Base-by-base conservation (phyloP, 2,113 vertebrate species). In the Sitta europaea region DNA sequence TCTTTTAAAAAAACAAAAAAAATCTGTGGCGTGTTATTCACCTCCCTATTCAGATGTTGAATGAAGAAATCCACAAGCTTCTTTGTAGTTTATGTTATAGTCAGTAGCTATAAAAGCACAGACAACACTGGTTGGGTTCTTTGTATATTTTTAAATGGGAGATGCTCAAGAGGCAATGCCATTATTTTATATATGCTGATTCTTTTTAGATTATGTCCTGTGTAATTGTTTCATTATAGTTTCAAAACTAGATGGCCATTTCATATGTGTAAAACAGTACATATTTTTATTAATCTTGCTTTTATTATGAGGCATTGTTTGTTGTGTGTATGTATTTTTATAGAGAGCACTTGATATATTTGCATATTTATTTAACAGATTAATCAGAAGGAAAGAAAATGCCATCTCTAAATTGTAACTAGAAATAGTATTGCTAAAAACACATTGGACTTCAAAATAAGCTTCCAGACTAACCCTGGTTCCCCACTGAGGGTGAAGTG, bases 341-440 rank as follows among this genome's bases (percentile, higher is more conserved):
- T 70, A 89, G 6, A 85, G 62, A 94, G 74, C 91, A 67, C 58
- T 92, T 75, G 70, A 82, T 92, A 92, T 89, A 90, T 92, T 92
- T 92, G 85, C 74, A 8, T 97, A 97, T 96, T 96, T 97, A 97
- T 97, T 96, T 87, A 95, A 91, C 54, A 91, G 50, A 79, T 73
- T 65, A 91, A 94, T 91, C 71, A 76, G 33, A 88, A 68, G 24
- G 67, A 72, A 85, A 92, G 65, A 73, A 91, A 88, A 68, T 57
- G 13, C 12, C 6, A 24, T 50, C 25, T 95, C 50, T 85, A 90
- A 86, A 92, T 78, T 92, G 73, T 84, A 78, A 75, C 28, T 74
- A 84, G 76, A 81, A 79, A 57, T 55, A 78, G 8, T 22, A 35
- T 73, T 82, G 75, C 85, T 76, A 58, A 83, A 87, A 74, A 3